Evolutionary conservation across 1,140 invertebrate genomes (phyloP).

Genomic region (Subanguina moxae): DNA sequence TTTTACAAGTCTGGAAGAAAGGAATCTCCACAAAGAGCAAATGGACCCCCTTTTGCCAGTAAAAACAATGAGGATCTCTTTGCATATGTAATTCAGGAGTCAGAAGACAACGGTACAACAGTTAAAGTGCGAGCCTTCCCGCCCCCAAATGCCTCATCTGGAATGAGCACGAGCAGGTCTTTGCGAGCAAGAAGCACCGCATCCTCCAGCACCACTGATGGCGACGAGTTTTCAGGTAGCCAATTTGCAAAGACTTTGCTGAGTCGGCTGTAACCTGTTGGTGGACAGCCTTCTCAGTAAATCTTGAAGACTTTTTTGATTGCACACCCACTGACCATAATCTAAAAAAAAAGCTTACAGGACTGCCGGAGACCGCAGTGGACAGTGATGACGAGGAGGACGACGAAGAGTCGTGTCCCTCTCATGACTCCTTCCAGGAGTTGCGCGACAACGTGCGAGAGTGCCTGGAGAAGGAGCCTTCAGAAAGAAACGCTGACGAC

Average conservation of each 20-base stretch:
- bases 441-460: conserved; percentile 89
- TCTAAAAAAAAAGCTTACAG: no score
- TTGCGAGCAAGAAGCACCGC: conserved; percentile 55
- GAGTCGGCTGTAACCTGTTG: no score
- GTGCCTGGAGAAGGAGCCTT: conserved; percentile 92
- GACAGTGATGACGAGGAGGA: conserved; percentile 80
- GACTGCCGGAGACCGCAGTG: conserved; percentile 85
- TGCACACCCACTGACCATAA: no score
- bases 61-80: no score
- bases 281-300: no score
- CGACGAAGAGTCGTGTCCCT: conserved; percentile 75
- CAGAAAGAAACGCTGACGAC: conserved; percentile 85
- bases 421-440: conserved; percentile 65
- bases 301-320: no score
- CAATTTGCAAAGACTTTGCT: no score
- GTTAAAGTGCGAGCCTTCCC: conserved; percentile 33
- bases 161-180: conserved; percentile 59
- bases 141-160: background rate
- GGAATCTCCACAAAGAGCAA: no score
- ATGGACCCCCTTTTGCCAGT: no score
- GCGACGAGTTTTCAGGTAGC: conserved; percentile 44
- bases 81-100: conserved; percentile 15
- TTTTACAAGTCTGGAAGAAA: no score
- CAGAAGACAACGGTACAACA: conserved; percentile 18
- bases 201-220: conserved; percentile 52